Conservation (phyloP, 2,888 invertebrate genomes). For the Torymus tubicola region DNA sequence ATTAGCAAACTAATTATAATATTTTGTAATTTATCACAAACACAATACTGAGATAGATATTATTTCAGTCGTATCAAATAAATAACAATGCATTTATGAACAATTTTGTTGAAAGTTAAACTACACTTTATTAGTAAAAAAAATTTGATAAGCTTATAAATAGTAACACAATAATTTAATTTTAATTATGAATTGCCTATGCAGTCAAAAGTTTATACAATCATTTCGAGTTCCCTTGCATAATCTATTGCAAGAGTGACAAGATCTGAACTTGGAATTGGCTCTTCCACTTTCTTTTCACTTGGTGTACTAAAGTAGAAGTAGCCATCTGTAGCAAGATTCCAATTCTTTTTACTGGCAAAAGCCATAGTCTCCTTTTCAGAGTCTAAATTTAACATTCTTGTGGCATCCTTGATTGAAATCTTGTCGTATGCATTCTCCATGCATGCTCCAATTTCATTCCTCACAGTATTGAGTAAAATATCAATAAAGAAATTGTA, state of each 20-base stretch:
- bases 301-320: slow-evolving; percentile 88
- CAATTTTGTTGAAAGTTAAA: no score
- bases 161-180: slow-evolving; percentile 6
- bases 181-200: not conserved
- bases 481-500: slow-evolving; percentile 99
- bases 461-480: slow-evolving; percentile 94
- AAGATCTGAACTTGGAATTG: slow-evolving; percentile 91
- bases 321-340: slow-evolving; percentile 85
- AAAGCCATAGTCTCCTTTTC: slow-evolving; percentile 88
- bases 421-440: slow-evolving; percentile 97
- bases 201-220: slow-evolving; percentile 82
- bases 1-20: not conserved
- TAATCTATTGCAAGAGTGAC: slow-evolving; percentile 97
- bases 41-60: not conserved
- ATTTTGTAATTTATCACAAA: not conserved
- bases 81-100: no score
- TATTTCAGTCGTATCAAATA: not conserved
- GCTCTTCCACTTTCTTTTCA: slow-evolving; percentile 85
- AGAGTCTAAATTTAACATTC: slow-evolving; percentile 90
- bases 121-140: slow-evolving; percentile 6
- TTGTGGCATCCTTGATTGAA: slow-evolving; percentile 89
- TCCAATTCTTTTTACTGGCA: slow-evolving; percentile 91
- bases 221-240: slow-evolving; percentile 98
- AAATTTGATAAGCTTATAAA: slow-evolving; percentile 1
- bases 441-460: slow-evolving; percentile 97